A percentile compares a stretch with the other conserved stretches of the same genome.
These are phyloP conservation scores for Ctenopoma multispine DNA, from an alignment of 2,797 vertebrate genomes.

Conservation along the genomic window DNA sequence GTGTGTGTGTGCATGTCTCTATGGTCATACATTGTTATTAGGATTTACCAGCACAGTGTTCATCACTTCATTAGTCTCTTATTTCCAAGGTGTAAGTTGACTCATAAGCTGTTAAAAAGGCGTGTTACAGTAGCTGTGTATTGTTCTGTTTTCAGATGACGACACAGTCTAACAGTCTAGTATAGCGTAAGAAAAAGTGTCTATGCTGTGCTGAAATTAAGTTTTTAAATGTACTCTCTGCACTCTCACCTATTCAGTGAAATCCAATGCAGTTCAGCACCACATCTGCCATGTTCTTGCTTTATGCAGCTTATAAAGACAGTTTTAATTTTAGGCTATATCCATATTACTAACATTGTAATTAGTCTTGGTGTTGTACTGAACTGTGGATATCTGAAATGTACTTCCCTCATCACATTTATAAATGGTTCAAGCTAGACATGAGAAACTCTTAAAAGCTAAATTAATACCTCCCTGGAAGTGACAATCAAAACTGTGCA, in stretches of 20 bases:
- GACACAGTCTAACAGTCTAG: no score
- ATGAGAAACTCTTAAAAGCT: neutral
- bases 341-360: neutral
- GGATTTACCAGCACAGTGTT: constrained; percentile 40
- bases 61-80: constrained; percentile 42
- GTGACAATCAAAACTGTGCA: neutral
- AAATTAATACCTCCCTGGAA: neutral
- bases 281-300: neutral
- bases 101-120: constrained; percentile 19
- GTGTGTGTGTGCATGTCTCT: constrained; percentile 3
- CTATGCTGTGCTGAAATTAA: neutral
- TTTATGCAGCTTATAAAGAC: neutral
- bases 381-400: neutral
- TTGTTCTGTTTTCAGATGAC: constrained; percentile 15
- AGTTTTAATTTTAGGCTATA: neutral
- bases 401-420: neutral
- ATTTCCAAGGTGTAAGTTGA: constrained; percentile 18
- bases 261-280: neutral
- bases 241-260: neutral
- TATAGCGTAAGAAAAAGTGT: neutral
- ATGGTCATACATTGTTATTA: constrained; percentile 38
- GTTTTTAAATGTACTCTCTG: neutral
- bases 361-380: neutral
- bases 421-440: no score
- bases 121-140: neutral